Evolutionary conservation across 2,113 vertebrate species (phyloP), one percentile per base, ranked within the genome.

Genomic region (Naja naja): DNA sequence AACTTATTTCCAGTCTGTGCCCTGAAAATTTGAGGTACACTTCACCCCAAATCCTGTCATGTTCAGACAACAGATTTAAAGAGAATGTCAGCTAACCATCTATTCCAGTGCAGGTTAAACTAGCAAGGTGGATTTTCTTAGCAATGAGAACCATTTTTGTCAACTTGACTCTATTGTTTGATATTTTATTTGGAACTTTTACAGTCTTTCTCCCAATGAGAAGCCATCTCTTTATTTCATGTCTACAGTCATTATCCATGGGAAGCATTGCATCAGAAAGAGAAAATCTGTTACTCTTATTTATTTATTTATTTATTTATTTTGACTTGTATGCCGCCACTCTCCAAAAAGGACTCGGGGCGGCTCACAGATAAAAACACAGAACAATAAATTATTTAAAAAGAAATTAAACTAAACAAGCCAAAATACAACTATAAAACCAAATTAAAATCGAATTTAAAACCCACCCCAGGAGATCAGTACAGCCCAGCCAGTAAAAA

Each of bases 1-100:
- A 23, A 47, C 92, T 49, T 49, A 49, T 43, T 11, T 93, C 93
- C 88, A 55, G 52, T 18, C 92, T 64, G 93, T 34, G 94, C 18
- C 49, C 56, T 86, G 14, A 91, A 55, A 87, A 52, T 93, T 93
- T 93, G 5, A 12, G 5, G 27, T 91, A 55, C 64, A 89, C 87
- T 89, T 1, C 34, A 49, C 69, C 53, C 54, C 54, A 55, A 20
- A 55, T 18, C 18, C 16, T 55, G 1, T 95, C n/a, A 2, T 90
- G 16, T 43, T 93, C 14, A 49, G 10, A 85, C 85, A 89, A 87
- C 87, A n/a, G 74, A 47, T 55, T 85, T 88, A 60, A 90, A 92
- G 23, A 54, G 69, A 89, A 86, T 94, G 94, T 53, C 47, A 5
- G 22, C 47, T 54, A 53, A 23, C 23, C 25, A 45, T 4, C 23